Conservation (phyloP, 1,140 invertebrate species). For the Bemisia tabaci region DNA sequence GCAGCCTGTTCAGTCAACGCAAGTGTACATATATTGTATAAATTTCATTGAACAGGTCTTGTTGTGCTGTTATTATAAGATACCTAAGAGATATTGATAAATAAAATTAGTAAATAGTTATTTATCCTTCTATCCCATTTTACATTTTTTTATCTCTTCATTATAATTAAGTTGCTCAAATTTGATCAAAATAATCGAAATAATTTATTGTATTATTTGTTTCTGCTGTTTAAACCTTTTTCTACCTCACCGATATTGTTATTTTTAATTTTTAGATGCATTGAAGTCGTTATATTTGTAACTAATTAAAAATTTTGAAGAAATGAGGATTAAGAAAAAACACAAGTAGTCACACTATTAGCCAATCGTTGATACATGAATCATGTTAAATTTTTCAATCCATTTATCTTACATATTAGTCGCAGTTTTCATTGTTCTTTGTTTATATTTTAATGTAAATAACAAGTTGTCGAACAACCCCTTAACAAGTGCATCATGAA, state of each 20-base stretch:
- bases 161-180: background rate
- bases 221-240: background rate
- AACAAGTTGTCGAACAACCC: too few relatives aligned
- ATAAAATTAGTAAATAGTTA: background rate
- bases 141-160: background rate
- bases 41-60: background rate
- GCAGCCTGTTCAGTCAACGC: background rate
- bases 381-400: background rate
- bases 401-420: too few relatives aligned
- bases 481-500: too few relatives aligned
- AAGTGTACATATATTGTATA: background rate
- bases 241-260: background rate
- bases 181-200: background rate
- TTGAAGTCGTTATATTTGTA: background rate
- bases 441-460: too few relatives aligned
- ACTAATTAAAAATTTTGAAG: background rate
- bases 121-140: background rate
- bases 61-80: background rate
- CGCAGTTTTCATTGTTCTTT: too few relatives aligned
- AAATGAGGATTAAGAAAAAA: background rate
- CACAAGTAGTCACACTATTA: background rate
- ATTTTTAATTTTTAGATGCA: background rate
- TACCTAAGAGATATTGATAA: background rate
- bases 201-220: slow-evolving; percentile 1
- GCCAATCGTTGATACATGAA: background rate